Evolutionary conservation across 2,888 invertebrate genomes (phyloP), one percentile per base, ranked within the genome.

Genomic region (Andrena hattorfiana): DNA sequence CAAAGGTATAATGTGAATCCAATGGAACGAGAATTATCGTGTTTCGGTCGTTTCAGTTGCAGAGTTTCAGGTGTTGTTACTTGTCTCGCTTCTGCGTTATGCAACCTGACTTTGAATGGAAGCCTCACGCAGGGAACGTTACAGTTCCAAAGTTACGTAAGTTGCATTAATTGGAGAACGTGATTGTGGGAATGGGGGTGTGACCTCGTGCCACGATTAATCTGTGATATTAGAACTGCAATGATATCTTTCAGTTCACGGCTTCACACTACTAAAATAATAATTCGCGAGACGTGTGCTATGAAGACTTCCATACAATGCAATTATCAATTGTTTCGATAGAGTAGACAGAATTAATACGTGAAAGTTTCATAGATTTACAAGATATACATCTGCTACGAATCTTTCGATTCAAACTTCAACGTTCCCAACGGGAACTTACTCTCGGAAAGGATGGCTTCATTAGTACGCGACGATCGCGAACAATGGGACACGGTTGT

Each of bases 191-290:
- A 28, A 20, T 42, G 48, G 20, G 20, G 62, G 42, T 26, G 48
- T 70, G 71, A 78, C 71, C 64, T 28, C 51, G 8, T 2, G 32
- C 48, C 49, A 62, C 71, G 66, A 70, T 79, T 80, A 62, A 71
- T 80, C 62, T 26, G 48, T 26, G 71, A 49, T 66, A 71, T 32
- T 66, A 54, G 64, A 80, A 62, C 48, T 62, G 48, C 54, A 35
- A 49, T 54, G 42, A 23, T 51, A 20, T 42, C 16, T 13, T 42
- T 42, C 42, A 16, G 4, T 16, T 42, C 13, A 16, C 42, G 13
- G 4, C 4, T 16, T 16, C 16, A 1, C 13, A 16, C 4, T 42
- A 16, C 1, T 56, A 10, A 23, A 56, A 56, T 56, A 56, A 10
- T 26, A 13, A 56, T 26, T 20, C 23, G 4, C 54, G 8, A 20